Evolutionary conservation across 2,797 vertebrate genomes (phyloP), one percentile per base, ranked within the genome.

Genomic region (Ptychobarbus kaznakovi): DNA sequence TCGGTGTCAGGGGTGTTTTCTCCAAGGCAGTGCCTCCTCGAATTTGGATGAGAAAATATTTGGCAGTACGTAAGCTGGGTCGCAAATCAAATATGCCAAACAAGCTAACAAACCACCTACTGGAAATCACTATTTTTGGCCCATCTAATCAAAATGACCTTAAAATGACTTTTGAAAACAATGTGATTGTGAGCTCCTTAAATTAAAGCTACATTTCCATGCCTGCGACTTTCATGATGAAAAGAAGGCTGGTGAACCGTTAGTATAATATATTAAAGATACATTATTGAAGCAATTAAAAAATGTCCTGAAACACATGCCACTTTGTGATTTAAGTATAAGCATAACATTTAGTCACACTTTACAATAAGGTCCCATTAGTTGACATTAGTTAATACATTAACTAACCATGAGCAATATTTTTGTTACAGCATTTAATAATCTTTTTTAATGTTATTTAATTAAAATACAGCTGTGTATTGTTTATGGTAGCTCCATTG

Each of bases 261-360:
- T 81, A 69, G 66, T 56, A 65, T 32, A 56, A 25, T 70, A 16
- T 40, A 81, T 51, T 70, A 56, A 75, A 53, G 28, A 53, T 75
- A 11, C 16, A 25, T 53, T n/a, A 49, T 28, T 44, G 9, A 6
- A 49, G n/a, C 44, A 28, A 4, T 16, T 13, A n/a, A 73, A 44
- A 73, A 61, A 28, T 63, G 25, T 56, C 8, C 53, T 56, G 53
- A 22, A 56, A 22, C 20, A 20, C 53, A 22, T 56, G 53, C 22
- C 3, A 56, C 20, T 22, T 56, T 49, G 46, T 49, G 13, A 49
- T 49, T 49, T 46, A 13, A 46, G 4, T 46, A 4, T 46, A 46
- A 46, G 15, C 46, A 46, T 46, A 22, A 56, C 20, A 56, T 22
- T 22, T 56, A 13, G 46, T 46, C 46, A 56, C 20, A 56, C 53